These are phyloP conservation scores for Hemibagrus guttatus DNA, from an alignment of 2,797 vertebrate genomes.

Conservation along the genomic window DNA sequence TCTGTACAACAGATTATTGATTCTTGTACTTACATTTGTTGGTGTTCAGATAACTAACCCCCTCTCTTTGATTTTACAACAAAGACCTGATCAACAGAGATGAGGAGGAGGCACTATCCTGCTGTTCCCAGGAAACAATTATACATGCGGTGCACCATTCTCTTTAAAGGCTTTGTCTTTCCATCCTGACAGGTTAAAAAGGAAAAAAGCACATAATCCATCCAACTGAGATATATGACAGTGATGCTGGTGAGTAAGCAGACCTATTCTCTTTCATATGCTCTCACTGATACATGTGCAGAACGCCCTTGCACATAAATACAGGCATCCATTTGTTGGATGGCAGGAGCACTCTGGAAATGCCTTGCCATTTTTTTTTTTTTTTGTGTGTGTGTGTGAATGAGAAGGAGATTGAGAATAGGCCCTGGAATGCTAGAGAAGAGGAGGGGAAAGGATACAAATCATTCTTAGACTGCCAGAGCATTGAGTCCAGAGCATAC, in stretches of 20 bases:
- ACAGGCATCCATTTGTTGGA: slow-evolving; percentile 36
- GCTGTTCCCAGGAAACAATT: slow-evolving; percentile 10
- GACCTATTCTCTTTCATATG: slow-evolving; percentile 19
- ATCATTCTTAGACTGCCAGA: slow-evolving; percentile 40
- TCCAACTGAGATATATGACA: slow-evolving; percentile 40
- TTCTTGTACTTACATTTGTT: not conserved
- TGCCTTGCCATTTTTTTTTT: slow-evolving; percentile 22
- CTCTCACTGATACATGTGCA: slow-evolving; percentile 19
- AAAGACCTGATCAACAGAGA: not conserved
- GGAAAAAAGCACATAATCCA: slow-evolving; percentile 24
- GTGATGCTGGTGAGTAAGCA: slow-evolving; percentile 32
- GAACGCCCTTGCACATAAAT: slow-evolving; percentile 43
- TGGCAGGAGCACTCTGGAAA: slow-evolving; percentile 31
- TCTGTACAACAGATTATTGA: not conserved
- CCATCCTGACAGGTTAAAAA: slow-evolving; percentile 23
- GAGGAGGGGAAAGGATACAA: slow-evolving; percentile 41
- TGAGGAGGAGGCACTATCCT: not conserved
- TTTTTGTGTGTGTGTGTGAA: slow-evolving; percentile 54
- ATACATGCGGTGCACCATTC: not conserved
- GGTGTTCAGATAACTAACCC: not conserved
- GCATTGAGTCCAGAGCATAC: slow-evolving; percentile 31
- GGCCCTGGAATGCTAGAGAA: slow-evolving; percentile 53
- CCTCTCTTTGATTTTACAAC: not conserved
- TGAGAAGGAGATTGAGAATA: slow-evolving; percentile 55
- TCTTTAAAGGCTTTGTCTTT: slow-evolving; percentile 11